These are phyloP conservation scores for Blastomussa wellsi DNA, from an alignment of 92 coral and sea anemone genomes.

Conservation along the genomic window DNA sequence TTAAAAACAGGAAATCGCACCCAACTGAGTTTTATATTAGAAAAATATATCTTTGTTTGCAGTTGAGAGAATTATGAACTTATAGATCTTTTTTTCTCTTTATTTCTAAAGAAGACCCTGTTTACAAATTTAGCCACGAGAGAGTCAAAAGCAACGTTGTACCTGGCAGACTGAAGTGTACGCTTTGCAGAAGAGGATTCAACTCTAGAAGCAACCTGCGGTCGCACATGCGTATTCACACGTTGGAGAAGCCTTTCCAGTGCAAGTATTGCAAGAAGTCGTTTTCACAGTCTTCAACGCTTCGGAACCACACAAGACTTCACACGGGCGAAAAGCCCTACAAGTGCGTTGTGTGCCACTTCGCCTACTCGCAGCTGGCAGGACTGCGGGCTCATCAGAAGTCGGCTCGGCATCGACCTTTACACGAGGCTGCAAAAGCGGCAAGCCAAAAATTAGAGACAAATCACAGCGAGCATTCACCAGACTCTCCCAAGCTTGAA, in stretches of 20 bases:
- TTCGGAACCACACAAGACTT: constrained; percentile 94
- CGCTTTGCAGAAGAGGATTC: constrained; percentile 96
- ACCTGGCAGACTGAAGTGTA: constrained; percentile 92
- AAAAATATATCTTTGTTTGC: constrained; percentile 36
- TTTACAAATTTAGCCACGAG: constrained; percentile 69
- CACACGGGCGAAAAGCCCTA: constrained; percentile 99
- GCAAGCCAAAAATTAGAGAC: constrained; percentile 23
- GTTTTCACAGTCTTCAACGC: constrained; percentile 96
- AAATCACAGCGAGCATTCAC: constrained; percentile 35
- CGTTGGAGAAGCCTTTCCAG: constrained; percentile 97
- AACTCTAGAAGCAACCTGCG: constrained; percentile 97
- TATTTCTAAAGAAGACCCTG: constrained; percentile 60
- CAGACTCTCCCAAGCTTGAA: constrained; percentile 38
- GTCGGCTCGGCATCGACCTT: constrained; percentile 92
- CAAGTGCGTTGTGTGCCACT: constrained; percentile 97
- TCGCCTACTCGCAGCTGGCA: constrained; percentile 99
- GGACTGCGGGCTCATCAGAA: constrained; percentile 99
- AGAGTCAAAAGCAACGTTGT: constrained; percentile 62
- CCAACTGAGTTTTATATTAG: constrained; percentile 32
- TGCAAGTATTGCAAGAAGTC: constrained; percentile 98
- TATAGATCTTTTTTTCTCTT: constrained; percentile 23
- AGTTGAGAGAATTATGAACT: not conserved
- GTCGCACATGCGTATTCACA: constrained; percentile 99
- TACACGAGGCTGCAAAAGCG: constrained; percentile 47
- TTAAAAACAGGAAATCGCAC: constrained; percentile 52